A percentile compares a stretch with the other conserved stretches of the same genome.
Conservation (phyloP, 2,797 vertebrate genomes). For the Oreochromis grahami region DNA sequence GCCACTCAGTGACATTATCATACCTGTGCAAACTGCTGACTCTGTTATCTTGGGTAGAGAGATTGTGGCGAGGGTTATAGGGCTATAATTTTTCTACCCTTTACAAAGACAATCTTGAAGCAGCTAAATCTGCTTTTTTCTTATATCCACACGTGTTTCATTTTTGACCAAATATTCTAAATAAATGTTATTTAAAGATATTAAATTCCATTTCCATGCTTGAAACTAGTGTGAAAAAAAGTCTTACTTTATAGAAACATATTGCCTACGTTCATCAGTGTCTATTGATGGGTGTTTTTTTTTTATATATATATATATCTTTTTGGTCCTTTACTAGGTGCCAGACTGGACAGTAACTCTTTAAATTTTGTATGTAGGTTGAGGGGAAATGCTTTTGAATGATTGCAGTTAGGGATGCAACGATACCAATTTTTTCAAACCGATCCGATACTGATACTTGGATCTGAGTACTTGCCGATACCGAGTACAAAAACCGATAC, state of each 20-base stretch:
- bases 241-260: background rate
- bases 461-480: too few relatives aligned
- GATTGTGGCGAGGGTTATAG: background rate
- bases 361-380: slow-evolving; percentile 37
- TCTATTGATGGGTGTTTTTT: background rate
- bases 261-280: background rate
- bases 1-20: background rate
- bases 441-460: too few relatives aligned
- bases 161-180: background rate
- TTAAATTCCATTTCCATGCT: background rate
- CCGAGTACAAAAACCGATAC: too few relatives aligned
- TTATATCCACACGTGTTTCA: background rate
- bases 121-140: background rate
- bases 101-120: background rate
- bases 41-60: background rate
- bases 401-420: too few relatives aligned
- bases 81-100: background rate
- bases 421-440: too few relatives aligned
- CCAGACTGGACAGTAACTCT: background rate
- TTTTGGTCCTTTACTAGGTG: background rate
- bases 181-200: background rate
- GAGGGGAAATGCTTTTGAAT: slow-evolving; percentile 46
- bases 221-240: background rate
- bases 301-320: background rate
- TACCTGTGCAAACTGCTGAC: background rate